Percentiles rank a stretch among this genome's conserved stretches.
Evolutionary conservation across 2,113 vertebrate genomes (phyloP).

Genomic region (Pteropus alecto): DNA sequence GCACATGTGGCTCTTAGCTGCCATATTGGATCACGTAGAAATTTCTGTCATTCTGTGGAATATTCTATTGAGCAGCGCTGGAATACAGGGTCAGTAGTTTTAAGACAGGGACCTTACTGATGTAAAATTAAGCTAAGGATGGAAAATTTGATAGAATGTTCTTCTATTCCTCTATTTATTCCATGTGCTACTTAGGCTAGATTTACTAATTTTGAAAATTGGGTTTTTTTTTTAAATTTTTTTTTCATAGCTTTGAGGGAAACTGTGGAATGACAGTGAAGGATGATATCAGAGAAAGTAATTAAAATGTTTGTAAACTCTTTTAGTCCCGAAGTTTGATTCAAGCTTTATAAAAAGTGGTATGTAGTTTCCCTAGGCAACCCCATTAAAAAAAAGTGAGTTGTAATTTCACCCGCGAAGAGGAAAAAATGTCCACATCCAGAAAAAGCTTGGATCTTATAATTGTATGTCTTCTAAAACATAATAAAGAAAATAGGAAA

Average conservation of each 20-base stretch:
- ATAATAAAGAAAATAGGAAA: slow-evolving; percentile 39
- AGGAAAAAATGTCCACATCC: neutral
- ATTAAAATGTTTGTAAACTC: slow-evolving; percentile 42
- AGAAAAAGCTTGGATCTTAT: slow-evolving; percentile 5
- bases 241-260: slow-evolving; percentile 2
- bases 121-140: neutral
- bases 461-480: neutral
- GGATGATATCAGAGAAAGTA: neutral
- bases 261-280: neutral
- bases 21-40: neutral
- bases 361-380: neutral
- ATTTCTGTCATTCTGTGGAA: neutral
- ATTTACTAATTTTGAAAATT: slow-evolving; percentile 19
- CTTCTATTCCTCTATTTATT: neutral
- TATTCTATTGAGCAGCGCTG: neutral
- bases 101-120: neutral
- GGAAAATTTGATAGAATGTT: neutral
- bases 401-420: slow-evolving; percentile 34
- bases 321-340: neutral
- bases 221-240: neutral
- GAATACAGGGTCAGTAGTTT: neutral
- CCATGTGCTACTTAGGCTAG: neutral
- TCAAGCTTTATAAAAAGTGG: neutral
- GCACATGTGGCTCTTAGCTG: neutral
- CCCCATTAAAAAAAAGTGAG: neutral